A percentile compares a stretch with the other conserved stretches of the same genome.
These are phyloP conservation scores for Oasisia sp. DNA, from an alignment of 2,888 invertebrate genomes.

Conservation along the genomic window DNA sequence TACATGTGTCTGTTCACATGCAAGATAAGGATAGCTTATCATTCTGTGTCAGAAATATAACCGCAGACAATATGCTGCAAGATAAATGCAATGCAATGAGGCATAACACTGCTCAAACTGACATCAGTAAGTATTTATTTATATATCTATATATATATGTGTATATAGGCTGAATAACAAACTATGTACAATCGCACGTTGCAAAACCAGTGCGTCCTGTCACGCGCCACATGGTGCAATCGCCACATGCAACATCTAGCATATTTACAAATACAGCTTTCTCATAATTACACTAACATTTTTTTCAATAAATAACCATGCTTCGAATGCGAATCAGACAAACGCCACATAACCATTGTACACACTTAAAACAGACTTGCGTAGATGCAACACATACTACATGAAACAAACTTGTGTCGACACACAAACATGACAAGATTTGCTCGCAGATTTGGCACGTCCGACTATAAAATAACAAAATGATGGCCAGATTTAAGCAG, in stretches of 20 bases:
- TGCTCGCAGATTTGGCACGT: not conserved
- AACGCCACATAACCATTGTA: too few relatives aligned
- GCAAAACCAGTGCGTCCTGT: not conserved
- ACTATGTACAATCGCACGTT: not conserved
- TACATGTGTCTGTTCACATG: not conserved
- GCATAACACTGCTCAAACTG: not conserved
- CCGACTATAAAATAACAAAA: not conserved
- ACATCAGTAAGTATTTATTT: not conserved
- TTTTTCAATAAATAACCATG: not conserved
- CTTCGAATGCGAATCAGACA: not conserved
- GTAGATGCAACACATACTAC: too few relatives aligned
- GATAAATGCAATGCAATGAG: too few relatives aligned
- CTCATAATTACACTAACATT: slow-evolving; percentile 4
- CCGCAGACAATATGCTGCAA: too few relatives aligned
- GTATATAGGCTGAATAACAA: not conserved
- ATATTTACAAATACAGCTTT: slow-evolving; percentile 1
- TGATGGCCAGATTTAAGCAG: not conserved
- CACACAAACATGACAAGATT: not conserved
- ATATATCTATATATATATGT: too few relatives aligned
- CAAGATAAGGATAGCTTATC: not conserved
- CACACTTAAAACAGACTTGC: too few relatives aligned
- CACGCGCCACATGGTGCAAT: not conserved
- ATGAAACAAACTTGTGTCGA: too few relatives aligned
- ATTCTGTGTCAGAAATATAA: too few relatives aligned
- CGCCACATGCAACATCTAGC: not conserved